A percentile compares a stretch with the other conserved stretches of the same genome.
These are phyloP conservation scores for Mastacembelus armatus DNA, from an alignment of 2,797 vertebrate species.

Conservation along the genomic window DNA sequence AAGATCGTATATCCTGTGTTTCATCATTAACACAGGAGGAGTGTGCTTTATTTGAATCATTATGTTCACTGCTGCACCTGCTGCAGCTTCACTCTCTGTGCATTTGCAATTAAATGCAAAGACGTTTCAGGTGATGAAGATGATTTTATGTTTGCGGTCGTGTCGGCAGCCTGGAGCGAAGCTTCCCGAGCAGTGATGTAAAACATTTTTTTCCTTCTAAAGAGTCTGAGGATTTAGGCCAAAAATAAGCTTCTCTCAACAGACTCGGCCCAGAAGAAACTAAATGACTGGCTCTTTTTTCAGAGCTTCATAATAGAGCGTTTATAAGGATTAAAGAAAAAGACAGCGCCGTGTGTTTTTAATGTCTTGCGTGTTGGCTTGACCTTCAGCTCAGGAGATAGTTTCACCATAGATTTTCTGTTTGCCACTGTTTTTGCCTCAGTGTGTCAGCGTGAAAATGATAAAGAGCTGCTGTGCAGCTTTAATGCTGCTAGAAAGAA, in stretches of 20 bases:
- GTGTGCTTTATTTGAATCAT: no score
- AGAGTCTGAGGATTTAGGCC: constrained; percentile 1
- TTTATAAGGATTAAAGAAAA: no score
- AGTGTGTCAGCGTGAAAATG: neutral
- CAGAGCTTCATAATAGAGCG: no score
- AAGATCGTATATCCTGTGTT: no score
- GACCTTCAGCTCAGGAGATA: neutral
- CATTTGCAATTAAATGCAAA: neutral
- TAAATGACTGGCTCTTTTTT: no score
- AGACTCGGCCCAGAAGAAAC: no score
- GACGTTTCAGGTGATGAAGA: neutral
- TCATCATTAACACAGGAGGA: no score
- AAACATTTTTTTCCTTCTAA: neutral
- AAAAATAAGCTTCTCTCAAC: neutral
- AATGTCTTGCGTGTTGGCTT: neutral
- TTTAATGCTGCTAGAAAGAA: neutral
- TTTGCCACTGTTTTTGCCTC: neutral
- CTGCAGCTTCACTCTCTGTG: neutral
- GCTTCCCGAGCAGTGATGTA: neutral
- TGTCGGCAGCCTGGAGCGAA: constrained; percentile 10
- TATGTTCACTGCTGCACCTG: no score
- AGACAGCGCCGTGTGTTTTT: neutral
- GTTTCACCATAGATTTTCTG: neutral
- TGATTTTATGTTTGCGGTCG: neutral
- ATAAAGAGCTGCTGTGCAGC: constrained; percentile 4